Evolutionary conservation across 2,888 invertebrate species (phyloP).

Genomic region (Clunio marinus): DNA sequence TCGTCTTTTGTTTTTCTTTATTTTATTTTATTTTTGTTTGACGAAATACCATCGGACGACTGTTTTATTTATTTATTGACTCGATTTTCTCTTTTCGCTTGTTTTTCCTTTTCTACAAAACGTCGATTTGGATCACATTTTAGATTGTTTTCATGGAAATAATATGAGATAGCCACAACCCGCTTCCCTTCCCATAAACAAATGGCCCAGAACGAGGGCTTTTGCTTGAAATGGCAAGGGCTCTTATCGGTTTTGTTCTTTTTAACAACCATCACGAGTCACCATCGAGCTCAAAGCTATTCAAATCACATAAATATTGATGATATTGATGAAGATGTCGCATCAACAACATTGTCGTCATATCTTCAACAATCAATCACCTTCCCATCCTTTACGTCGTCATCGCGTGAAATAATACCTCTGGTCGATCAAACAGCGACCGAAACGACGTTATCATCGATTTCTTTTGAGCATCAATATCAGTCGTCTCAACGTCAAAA

Average conservation of each 20-base stretch:
- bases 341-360: not conserved
- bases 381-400: not conserved
- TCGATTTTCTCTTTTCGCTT: not conserved
- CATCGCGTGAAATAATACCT: constrained; percentile 17
- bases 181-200: too few relatives aligned
- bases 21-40: too few relatives aligned
- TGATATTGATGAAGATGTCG: constrained; percentile 24
- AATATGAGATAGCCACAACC: constrained; percentile 35
- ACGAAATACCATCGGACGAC: not conserved
- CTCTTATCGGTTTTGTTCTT: constrained; percentile 24
- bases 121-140: not conserved
- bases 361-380: constrained; percentile 18
- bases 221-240: constrained; percentile 22
- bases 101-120: not conserved
- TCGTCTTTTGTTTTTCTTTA: not conserved
- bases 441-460: not conserved
- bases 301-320: constrained; percentile 33
- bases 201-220: constrained; percentile 34
- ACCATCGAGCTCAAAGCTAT: constrained; percentile 24
- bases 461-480: not conserved
- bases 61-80: constrained; percentile 6
- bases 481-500: too few relatives aligned
- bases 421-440: not conserved
- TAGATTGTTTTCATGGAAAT: constrained; percentile 27
- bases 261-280: constrained; percentile 15